phyloP scores from a whole-genome alignment of 2,888 invertebrate species.

The Branchipolynoe longqiensis region DNA sequence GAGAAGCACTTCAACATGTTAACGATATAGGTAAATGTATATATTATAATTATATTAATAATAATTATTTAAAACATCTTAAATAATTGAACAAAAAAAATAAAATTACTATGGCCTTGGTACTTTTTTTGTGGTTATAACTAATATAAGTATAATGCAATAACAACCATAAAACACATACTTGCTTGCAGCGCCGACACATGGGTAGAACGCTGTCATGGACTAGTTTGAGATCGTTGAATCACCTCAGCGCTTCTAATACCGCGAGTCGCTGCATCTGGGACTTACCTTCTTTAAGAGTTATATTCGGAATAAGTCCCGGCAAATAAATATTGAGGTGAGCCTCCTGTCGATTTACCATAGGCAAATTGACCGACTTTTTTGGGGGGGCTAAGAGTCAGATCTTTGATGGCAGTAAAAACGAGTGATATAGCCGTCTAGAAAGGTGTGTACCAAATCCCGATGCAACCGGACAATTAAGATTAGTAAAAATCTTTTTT shows the following conservation, averaged over 20 bases:
- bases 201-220: constrained; percentile 36
- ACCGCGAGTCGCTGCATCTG: not conserved
- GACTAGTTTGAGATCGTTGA: constrained; percentile 57
- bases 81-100: constrained; percentile 48
- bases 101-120: constrained; percentile 40
- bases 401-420: constrained; percentile 52
- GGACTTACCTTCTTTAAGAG: not conserved
- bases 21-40: constrained; percentile 4
- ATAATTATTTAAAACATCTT: constrained; percentile 36
- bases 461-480: not conserved
- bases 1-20: constrained; percentile 30
- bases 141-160: no score
- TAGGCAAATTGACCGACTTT: constrained; percentile 28
- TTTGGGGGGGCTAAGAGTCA: not conserved
- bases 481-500: constrained; percentile 44
- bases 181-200: no score
- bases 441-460: not conserved
- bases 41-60: constrained; percentile 30
- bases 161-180: constrained; percentile 45
- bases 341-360: no score
- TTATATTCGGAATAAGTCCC: not conserved
- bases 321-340: constrained; percentile 26
- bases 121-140: constrained; percentile 39
- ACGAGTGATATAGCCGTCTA: constrained; percentile 11
- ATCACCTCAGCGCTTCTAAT: constrained; percentile 25